Evolutionary conservation across 2,113 vertebrate species (phyloP).

Genomic region (Ptychochromis oligacanthus): DNA sequence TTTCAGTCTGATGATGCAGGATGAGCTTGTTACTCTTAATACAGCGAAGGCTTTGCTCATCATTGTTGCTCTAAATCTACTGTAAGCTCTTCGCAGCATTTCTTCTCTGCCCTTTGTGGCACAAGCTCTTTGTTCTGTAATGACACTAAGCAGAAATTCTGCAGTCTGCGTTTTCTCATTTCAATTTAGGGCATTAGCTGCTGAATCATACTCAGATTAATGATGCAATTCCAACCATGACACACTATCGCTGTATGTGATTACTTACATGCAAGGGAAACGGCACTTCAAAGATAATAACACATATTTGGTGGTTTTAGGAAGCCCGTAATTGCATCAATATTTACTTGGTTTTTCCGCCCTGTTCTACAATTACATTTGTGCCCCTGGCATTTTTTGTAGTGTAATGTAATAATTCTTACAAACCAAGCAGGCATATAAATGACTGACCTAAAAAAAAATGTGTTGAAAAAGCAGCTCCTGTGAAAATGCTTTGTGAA

Average conservation of each 20-base stretch:
- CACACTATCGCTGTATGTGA: slow-evolving; percentile 42
- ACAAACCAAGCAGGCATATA: slow-evolving; percentile 10
- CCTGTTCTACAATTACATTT: slow-evolving; percentile 48
- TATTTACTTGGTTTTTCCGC: slow-evolving; percentile 44
- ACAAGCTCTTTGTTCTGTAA: slow-evolving; percentile 43
- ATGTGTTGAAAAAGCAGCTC: background rate
- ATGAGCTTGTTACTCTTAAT: slow-evolving; percentile 37
- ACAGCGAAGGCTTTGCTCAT: slow-evolving; percentile 24
- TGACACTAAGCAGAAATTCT: slow-evolving; percentile 47
- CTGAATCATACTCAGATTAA: slow-evolving; percentile 58
- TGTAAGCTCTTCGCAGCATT: slow-evolving; percentile 8
- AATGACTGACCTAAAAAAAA: slow-evolving; percentile 32
- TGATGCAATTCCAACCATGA: slow-evolving; percentile 53
- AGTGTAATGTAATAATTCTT: slow-evolving; percentile 46
- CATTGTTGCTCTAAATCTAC: slow-evolving; percentile 27
- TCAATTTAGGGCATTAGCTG: slow-evolving; percentile 53
- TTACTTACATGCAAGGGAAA: slow-evolving; percentile 42
- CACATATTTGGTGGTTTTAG: slow-evolving; percentile 46
- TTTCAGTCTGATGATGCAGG: slow-evolving; percentile 5
- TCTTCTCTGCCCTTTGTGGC: slow-evolving; percentile 30
- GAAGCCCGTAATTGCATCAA: slow-evolving; percentile 44
- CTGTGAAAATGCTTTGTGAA: slow-evolving; percentile 17
- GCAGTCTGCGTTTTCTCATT: slow-evolving; percentile 37
- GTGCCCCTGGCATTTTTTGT: slow-evolving; percentile 44
- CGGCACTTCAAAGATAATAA: slow-evolving; percentile 57